phyloP scores from a whole-genome alignment of 2,797 vertebrate species.

The Galagoides demidoff region DNA sequence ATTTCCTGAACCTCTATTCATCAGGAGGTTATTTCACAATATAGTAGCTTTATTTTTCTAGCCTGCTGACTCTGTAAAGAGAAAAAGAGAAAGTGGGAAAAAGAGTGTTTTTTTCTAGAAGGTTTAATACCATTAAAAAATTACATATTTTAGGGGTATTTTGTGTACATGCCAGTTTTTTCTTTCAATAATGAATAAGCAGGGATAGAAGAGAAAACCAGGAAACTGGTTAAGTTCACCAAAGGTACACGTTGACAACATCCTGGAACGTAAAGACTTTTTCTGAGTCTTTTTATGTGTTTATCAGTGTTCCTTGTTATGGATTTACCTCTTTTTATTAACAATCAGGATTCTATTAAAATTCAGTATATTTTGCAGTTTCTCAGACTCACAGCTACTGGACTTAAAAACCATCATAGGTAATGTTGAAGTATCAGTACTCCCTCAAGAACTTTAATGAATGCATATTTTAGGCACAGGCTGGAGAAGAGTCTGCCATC shows the following conservation, averaged over 20 bases:
- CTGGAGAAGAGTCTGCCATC: slow-evolving; percentile 25
- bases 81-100: background rate
- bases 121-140: slow-evolving; percentile 43
- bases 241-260: slow-evolving; percentile 15
- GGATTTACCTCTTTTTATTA: slow-evolving; percentile 69
- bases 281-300: slow-evolving; percentile 28
- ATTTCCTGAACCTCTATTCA: background rate
- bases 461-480: slow-evolving; percentile 23
- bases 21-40: slow-evolving; percentile 40
- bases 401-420: slow-evolving; percentile 58
- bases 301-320: slow-evolving; percentile 38
- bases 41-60: slow-evolving; percentile 44
- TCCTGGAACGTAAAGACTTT: slow-evolving; percentile 27
- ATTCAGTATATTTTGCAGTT: slow-evolving; percentile 69
- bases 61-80: background rate
- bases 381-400: slow-evolving; percentile 57
- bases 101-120: background rate
- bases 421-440: slow-evolving; percentile 24
- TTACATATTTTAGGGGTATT: slow-evolving; percentile 39
- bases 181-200: slow-evolving; percentile 56
- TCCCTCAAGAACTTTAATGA: slow-evolving; percentile 52
- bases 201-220: background rate
- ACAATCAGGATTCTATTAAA: slow-evolving; percentile 69
- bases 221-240: slow-evolving; percentile 7
- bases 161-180: slow-evolving; percentile 40